phyloP scores from a whole-genome alignment of 1,140 invertebrate species.

The Leptoteleia sp. region DNA sequence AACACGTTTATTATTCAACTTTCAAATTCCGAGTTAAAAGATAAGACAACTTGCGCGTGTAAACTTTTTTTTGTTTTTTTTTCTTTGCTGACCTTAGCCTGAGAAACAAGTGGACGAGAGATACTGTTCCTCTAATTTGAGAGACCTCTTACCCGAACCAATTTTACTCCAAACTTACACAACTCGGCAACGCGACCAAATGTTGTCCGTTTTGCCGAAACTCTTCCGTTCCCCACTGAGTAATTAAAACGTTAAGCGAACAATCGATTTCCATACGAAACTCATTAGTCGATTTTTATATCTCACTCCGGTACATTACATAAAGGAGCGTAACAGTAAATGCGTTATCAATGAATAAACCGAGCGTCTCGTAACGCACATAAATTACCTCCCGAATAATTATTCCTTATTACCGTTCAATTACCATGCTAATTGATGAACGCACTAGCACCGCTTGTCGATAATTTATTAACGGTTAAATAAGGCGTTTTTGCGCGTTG shows the following conservation, averaged over 20 bases:
- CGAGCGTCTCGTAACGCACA: slow-evolving; percentile 21
- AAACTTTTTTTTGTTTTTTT: too few relatives aligned
- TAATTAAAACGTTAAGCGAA: slow-evolving; percentile 7
- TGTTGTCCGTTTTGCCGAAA: too few relatives aligned
- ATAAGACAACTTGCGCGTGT: too few relatives aligned
- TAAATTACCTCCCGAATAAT: slow-evolving; percentile 54
- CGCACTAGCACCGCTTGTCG: slow-evolving; percentile 6
- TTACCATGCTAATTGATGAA: slow-evolving; percentile 55
- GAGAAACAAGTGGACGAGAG: too few relatives aligned
- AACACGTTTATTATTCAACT: too few relatives aligned
- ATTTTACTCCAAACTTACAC: too few relatives aligned
- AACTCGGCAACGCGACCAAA: too few relatives aligned
- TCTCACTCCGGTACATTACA: slow-evolving; percentile 8
- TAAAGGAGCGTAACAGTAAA: slow-evolving; percentile 45
- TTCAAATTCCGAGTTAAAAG: too few relatives aligned
- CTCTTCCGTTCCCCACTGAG: too few relatives aligned
- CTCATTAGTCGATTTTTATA: slow-evolving; percentile 26
- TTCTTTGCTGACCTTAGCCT: too few relatives aligned
- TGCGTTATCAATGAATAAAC: slow-evolving; percentile 46
- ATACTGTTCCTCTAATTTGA: too few relatives aligned
- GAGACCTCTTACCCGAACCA: too few relatives aligned
- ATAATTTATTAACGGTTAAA: slow-evolving; percentile 56
- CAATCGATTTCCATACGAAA: slow-evolving; percentile 15
- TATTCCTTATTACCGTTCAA: slow-evolving; percentile 55
- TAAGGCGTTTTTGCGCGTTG: slow-evolving; percentile 33